These are phyloP conservation scores for Chloebia gouldiae DNA, from an alignment of 2,113 vertebrate species.

Conservation along the genomic window DNA sequence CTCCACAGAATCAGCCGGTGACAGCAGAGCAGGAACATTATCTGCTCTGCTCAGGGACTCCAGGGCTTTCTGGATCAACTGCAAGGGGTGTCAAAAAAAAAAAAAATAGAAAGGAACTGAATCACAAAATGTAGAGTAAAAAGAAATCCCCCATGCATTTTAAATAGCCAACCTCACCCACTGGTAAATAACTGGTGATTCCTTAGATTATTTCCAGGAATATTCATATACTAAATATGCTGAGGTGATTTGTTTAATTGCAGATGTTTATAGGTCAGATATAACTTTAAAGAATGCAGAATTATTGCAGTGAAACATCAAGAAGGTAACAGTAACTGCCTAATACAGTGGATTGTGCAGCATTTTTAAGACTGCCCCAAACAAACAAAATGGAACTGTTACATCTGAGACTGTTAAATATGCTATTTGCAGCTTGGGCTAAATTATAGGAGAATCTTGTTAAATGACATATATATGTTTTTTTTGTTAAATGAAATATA, in stretches of 20 bases:
- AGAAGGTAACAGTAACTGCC: not conserved
- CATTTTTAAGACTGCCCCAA: not conserved
- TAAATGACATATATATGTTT: constrained; percentile 1
- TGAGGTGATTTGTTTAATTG: not conserved
- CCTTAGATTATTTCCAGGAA: not conserved
- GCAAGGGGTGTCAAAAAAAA: not conserved
- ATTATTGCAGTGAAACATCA: not conserved
- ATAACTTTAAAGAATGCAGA: not conserved
- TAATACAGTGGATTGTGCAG: not conserved
- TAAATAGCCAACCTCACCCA: not conserved
- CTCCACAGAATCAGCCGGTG: not conserved
- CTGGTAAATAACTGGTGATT: not conserved
- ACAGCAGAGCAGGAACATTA: constrained; percentile 11
- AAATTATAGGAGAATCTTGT: not conserved
- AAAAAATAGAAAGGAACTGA: not conserved
- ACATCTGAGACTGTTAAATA: not conserved
- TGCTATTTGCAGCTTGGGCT: not conserved
- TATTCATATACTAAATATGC: not conserved
- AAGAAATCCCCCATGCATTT: not conserved
- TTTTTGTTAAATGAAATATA: constrained; percentile 1
- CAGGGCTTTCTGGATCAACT: not conserved
- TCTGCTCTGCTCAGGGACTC: not conserved
- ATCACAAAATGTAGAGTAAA: not conserved
- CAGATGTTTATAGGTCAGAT: not conserved
- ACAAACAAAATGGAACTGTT: not conserved